Base-by-base conservation (phyloP, 64 coral and sea anemone species). In the Exaiptasia diaphana region DNA sequence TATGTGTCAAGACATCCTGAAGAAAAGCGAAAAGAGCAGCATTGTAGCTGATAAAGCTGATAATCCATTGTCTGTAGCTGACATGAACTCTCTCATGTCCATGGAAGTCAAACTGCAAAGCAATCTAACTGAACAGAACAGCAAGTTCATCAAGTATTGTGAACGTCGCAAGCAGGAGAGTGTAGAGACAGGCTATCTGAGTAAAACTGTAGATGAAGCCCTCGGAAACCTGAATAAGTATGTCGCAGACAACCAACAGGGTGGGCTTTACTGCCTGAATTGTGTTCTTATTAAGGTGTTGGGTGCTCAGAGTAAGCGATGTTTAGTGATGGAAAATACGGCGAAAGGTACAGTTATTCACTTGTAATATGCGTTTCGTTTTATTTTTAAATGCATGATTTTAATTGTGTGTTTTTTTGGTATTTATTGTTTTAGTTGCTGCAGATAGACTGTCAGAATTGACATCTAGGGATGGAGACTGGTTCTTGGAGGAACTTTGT, bases 261-360 rank as follows among this genome's bases (percentile, higher is more conserved):
- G 69, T 43, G 90, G 84, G 24, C 27, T 67, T 14, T 71, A 34
- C 39, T 73, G 90, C 53, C 69, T 92, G 61, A 64, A 74, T 2
- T 64, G 79, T 88, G 90, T 99, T n/a, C 68, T 99, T 67, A 79
- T 93, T 38, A 93, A 90, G 22, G 95, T 83, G 3, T 45, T 99
- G 48, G 87, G 79, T 62, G 77, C 95, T 56, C 74, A 92, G 12
- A 88, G 82, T 35, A 93, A 99, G 74, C 77, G 90, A 74, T 99
- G 95, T 76, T 56, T 99, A 14, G 86, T 92, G 44, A 99, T 99
- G 95, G 95, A 99, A 78, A 99, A 99, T 52, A 99, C 95, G 5
- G 95, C 95, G 12, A 99, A 89, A 85, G 90, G 95, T 99, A 41
- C 39, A 27, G 5, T 40, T 36, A 22, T 13, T 32, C 38, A 0